Base-by-base conservation (phyloP, 2,888 invertebrate genomes). In the Drosophila nr. perissopoda region DNA sequence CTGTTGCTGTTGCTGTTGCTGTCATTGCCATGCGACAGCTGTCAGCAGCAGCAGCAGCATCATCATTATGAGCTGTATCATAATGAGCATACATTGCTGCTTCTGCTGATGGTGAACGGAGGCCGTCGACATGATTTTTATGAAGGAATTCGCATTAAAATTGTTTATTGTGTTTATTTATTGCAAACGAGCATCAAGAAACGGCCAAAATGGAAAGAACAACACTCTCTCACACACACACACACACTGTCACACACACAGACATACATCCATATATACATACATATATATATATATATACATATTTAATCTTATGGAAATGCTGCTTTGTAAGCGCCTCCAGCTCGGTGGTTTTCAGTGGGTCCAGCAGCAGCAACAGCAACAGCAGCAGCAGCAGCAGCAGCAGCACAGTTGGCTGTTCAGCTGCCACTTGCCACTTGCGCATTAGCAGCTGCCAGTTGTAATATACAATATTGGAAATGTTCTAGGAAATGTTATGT, bases 111-210 rank as follows among this genome's bases (percentile, higher is more conserved):
- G 67, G 67, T 67, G 52, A 64, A 53, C 59, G 52, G 46, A 46
- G 75, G 59, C 74, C 40, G 69, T 54, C 74, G 54, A 72, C 54
- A 68, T 82, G 76, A 79, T 68, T 85, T 89, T 89, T 76, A 79
- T 89, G 79, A 82, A 89, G 72, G 90, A 86, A 86, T 86, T 86
- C 86, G 88, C 86, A 86, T 88, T 86, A 90, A 86, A 90, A 88
- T 83, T 83, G 90, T 86, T 88, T 83, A 90, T 83, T 90, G 83
- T 86, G 86, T 89, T 89, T 85, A 85, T 89, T 89, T 89, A 85
- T 86, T 90, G 81, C 76, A 82, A 88, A 82, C 86, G 80, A 82
- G 83, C 81, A 82, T 70, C 74, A 67, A 80, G 82, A 62, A 81
- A 71, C 74, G 61, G 67, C 71, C 83, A 74, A 85, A 85, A 88